These are phyloP conservation scores for Atrichornis clamosus DNA, from an alignment of 2,113 vertebrate genomes.

Conservation along the genomic window DNA sequence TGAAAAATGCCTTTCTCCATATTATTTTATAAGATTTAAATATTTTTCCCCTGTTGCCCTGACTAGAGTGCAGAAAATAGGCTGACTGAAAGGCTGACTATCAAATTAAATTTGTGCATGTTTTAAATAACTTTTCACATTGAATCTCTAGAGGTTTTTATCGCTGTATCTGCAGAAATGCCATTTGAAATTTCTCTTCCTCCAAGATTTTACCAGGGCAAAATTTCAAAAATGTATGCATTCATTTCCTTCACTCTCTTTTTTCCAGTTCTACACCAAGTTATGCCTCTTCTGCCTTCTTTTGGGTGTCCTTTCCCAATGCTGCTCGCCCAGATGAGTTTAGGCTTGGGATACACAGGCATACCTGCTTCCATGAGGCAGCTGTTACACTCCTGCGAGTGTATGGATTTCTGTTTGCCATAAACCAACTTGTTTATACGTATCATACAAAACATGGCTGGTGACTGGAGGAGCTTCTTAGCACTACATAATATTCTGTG, in stretches of 20 bases:
- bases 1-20: neutral
- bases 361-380: neutral
- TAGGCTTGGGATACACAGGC: neutral
- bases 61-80: constrained; percentile 4
- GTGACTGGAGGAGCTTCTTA: constrained; percentile 28
- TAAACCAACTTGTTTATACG: neutral
- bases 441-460: neutral
- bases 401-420: neutral
- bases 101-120: constrained; percentile 25
- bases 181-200: constrained; percentile 10
- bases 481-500: constrained; percentile 52
- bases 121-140: constrained; percentile 55
- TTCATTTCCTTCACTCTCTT: neutral
- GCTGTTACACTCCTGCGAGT: neutral
- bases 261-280: neutral
- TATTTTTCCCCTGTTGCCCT: neutral
- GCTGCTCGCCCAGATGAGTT: neutral
- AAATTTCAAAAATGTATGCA: neutral
- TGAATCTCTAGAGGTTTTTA: constrained; percentile 18
- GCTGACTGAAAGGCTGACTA: constrained; percentile 26
- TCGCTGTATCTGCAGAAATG: constrained; percentile 28
- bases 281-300: neutral
- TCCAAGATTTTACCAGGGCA: neutral
- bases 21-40: neutral
- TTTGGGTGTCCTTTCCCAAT: neutral